A percentile compares a stretch with the other conserved stretches of the same genome.
Evolutionary conservation across 2,888 invertebrate species (phyloP).

Genomic region (Drosophila flavopinicola): DNA sequence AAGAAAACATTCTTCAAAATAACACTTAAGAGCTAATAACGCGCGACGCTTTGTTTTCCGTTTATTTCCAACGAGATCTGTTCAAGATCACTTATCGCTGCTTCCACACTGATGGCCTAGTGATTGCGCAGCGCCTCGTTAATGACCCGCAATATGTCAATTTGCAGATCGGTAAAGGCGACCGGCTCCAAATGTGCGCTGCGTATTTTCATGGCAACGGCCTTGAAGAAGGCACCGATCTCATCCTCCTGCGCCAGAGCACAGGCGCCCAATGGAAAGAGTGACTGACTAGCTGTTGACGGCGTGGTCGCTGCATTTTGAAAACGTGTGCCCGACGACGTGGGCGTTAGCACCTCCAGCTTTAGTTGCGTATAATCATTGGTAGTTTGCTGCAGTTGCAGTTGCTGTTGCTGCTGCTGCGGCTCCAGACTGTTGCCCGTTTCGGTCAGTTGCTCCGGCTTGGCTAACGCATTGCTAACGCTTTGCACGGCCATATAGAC

Average conservation of each 20-base stretch:
- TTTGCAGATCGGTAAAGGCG: slow-evolving; percentile 82
- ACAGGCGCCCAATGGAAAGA: slow-evolving; percentile 40
- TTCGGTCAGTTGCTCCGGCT: slow-evolving; percentile 41
- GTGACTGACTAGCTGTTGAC: slow-evolving; percentile 45
- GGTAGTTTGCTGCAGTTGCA: slow-evolving; percentile 31
- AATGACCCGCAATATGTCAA: slow-evolving; percentile 81
- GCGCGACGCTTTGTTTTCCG: slow-evolving; percentile 28
- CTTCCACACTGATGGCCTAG: slow-evolving; percentile 38
- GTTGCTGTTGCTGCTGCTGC: slow-evolving; percentile 39
- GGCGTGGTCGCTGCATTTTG: slow-evolving; percentile 44
- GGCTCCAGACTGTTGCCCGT: slow-evolving; percentile 36
- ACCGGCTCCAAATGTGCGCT: slow-evolving; percentile 80
- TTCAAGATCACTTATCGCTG: not conserved
- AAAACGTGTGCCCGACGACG: slow-evolving; percentile 36
- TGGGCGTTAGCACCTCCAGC: slow-evolving; percentile 50
- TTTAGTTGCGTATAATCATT: slow-evolving; percentile 54
- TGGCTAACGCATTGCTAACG: slow-evolving; percentile 37
- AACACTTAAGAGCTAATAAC: slow-evolving; percentile 64
- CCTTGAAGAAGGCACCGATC: slow-evolving; percentile 82
- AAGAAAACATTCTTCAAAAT: slow-evolving; percentile 46
- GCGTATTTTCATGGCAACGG: slow-evolving; percentile 83
- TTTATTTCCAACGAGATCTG: slow-evolving; percentile 23
- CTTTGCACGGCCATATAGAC: slow-evolving; percentile 62
- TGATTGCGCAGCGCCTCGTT: slow-evolving; percentile 79
- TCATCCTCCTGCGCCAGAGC: slow-evolving; percentile 72